phyloP scores from a whole-genome alignment of 2,888 invertebrate genomes.

The Lordiphosa andalusiaca region DNA sequence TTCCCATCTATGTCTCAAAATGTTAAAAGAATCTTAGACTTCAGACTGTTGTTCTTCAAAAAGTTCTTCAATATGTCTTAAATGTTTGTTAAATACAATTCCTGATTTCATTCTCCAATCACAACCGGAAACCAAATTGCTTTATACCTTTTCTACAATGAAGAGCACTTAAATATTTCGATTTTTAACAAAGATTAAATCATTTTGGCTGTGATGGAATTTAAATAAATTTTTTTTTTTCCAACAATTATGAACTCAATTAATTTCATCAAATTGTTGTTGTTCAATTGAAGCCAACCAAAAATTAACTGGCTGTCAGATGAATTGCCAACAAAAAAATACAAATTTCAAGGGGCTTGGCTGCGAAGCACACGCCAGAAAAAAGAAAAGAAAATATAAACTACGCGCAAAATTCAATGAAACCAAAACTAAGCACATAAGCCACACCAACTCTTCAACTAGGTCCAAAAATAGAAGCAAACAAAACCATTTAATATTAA shows the following conservation, averaged over 20 bases:
- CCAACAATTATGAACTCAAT: constrained; percentile 23
- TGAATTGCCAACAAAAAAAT: constrained; percentile 32
- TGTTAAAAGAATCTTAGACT: too few relatives aligned
- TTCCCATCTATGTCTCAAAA: too few relatives aligned
- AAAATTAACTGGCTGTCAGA: constrained; percentile 16
- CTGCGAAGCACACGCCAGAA: constrained; percentile 9
- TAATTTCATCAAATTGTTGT: constrained; percentile 27
- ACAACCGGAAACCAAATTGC: too few relatives aligned
- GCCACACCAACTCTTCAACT: constrained; percentile 17
- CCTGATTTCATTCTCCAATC: too few relatives aligned
- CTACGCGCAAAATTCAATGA: constrained; percentile 10
- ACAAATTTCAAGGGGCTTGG: constrained; percentile 37
- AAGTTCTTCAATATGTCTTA: too few relatives aligned
- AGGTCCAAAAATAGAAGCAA: constrained; percentile 32
- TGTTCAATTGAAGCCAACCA: constrained; percentile 26
- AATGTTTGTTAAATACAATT: too few relatives aligned
- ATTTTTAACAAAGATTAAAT: too few relatives aligned
- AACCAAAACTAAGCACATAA: constrained; percentile 8
- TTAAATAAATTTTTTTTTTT: constrained; percentile 15
- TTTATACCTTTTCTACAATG: too few relatives aligned
- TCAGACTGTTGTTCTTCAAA: too few relatives aligned
- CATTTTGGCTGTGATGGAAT: constrained; percentile 1
- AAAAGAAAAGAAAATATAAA: constrained; percentile 20
- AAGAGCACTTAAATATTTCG: too few relatives aligned
- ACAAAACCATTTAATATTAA: constrained; percentile 33